phyloP scores from a whole-genome alignment of 1,140 invertebrate genomes.

The Brachionus sp. region DNA sequence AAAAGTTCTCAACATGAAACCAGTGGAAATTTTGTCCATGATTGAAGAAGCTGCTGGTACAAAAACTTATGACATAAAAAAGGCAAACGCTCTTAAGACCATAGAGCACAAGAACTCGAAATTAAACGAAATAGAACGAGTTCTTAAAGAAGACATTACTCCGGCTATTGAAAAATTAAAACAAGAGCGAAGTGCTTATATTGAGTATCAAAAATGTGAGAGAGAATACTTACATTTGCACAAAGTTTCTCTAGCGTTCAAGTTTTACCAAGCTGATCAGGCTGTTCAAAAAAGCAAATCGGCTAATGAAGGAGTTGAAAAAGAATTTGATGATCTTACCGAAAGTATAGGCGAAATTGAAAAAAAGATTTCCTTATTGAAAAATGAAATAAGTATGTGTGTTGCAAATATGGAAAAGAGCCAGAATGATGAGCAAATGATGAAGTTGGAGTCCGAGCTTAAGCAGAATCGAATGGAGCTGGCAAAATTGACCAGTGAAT shows the following conservation, averaged over 20 bases:
- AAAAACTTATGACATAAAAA: slow-evolving; percentile 91
- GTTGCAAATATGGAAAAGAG: background rate
- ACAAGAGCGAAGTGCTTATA: slow-evolving; percentile 76
- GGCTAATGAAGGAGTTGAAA: background rate
- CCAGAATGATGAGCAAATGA: background rate
- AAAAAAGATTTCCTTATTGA: background rate
- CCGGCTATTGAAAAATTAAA: slow-evolving; percentile 81
- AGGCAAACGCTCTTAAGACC: slow-evolving; percentile 76
- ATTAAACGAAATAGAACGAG: slow-evolving; percentile 77
- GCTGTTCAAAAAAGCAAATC: slow-evolving; percentile 23
- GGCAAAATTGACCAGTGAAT: slow-evolving; percentile 31
- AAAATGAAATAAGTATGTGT: background rate
- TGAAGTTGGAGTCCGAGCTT: background rate
- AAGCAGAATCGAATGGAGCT: slow-evolving; percentile 3
- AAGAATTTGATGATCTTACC: background rate
- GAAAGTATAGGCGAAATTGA: background rate
- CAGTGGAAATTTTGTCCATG: slow-evolving; percentile 93
- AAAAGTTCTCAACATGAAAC: slow-evolving; percentile 99
- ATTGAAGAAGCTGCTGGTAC: slow-evolving; percentile 99
- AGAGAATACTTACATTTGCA: slow-evolving; percentile 36
- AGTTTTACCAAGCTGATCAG: slow-evolving; percentile 27
- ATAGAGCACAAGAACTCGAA: slow-evolving; percentile 92
- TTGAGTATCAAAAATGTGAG: slow-evolving; percentile 81
- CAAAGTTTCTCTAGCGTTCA: background rate
- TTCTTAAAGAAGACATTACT: slow-evolving; percentile 79